These are phyloP conservation scores for Bradypus variegatus DNA, from an alignment of 2,797 vertebrate species.

Conservation along the genomic window DNA sequence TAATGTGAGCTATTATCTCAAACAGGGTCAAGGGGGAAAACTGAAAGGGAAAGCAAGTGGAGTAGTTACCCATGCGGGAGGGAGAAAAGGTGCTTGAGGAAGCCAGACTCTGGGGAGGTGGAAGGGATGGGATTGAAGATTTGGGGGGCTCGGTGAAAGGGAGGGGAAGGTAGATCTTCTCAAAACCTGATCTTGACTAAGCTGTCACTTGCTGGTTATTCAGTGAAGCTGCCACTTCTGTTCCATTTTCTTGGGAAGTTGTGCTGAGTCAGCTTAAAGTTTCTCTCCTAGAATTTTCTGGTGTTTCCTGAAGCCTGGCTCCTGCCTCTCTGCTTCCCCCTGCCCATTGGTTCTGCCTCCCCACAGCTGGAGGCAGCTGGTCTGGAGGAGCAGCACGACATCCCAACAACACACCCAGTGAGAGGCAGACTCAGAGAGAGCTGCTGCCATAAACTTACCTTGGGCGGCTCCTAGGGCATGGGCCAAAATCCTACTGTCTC, in stretches of 20 bases:
- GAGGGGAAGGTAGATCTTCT: not conserved
- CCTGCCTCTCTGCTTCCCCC: not conserved
- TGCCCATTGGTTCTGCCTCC: not conserved
- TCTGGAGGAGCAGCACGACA: not conserved
- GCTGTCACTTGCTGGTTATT: not conserved
- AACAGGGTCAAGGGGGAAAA: conserved; percentile 13
- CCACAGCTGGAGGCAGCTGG: not conserved
- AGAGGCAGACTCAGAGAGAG: conserved; percentile 2
- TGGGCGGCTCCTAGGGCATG: not conserved
- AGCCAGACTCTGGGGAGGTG: not conserved
- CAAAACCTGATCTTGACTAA: not conserved
- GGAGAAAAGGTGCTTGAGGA: not conserved
- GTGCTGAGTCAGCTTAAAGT: not conserved
- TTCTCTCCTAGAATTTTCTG: conserved; percentile 26
- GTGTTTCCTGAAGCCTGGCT: not conserved
- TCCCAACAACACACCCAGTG: not conserved
- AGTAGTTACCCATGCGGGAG: not conserved
- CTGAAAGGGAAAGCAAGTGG: not conserved
- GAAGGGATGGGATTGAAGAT: not conserved
- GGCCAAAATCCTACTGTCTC: not conserved
- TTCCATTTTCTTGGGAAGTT: not conserved
- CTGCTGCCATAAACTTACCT: not conserved
- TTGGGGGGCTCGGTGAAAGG: not conserved
- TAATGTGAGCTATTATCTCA: conserved; percentile 12
- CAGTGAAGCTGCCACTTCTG: not conserved